These are phyloP conservation scores for Psylliodes chrysocephalus DNA, from an alignment of 2,888 invertebrate genomes.

Conservation along the genomic window DNA sequence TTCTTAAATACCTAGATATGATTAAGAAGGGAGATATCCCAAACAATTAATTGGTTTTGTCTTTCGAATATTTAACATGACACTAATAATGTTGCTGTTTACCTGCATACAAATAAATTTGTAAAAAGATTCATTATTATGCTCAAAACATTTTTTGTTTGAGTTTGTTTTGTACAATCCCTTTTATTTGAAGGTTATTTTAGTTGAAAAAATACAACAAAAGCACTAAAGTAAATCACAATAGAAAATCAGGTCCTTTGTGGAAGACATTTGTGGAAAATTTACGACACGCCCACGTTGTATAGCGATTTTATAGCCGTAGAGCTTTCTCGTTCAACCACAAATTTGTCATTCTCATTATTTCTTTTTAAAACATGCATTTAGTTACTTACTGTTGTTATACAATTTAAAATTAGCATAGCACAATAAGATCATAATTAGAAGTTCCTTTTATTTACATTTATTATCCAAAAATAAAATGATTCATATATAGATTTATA, in stretches of 20 bases:
- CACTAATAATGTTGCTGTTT: no score
- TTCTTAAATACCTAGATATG: no score
- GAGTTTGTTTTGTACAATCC: neutral
- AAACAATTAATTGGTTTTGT: no score
- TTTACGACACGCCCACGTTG: conserved; percentile 15
- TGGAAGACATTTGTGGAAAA: conserved; percentile 5
- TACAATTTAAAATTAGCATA: neutral
- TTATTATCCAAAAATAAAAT: no score
- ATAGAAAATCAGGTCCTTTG: conserved; percentile 15
- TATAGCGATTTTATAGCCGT: conserved; percentile 7
- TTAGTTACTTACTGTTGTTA: neutral
- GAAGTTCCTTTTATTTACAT: no score
- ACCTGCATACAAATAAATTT: no score
- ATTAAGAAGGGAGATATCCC: no score
- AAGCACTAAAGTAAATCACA: conserved; percentile 12
- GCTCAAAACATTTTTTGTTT: neutral
- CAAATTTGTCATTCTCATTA: neutral
- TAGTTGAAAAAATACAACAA: conserved; percentile 12
- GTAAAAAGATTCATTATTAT: neutral
- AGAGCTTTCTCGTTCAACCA: neutral
- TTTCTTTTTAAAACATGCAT: neutral
- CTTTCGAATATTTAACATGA: no score
- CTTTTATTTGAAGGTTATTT: conserved; percentile 9
- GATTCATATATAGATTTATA: no score
- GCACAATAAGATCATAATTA: no score